Base-by-base conservation (phyloP, 2,888 invertebrate species). In the Catocala fraxini region DNA sequence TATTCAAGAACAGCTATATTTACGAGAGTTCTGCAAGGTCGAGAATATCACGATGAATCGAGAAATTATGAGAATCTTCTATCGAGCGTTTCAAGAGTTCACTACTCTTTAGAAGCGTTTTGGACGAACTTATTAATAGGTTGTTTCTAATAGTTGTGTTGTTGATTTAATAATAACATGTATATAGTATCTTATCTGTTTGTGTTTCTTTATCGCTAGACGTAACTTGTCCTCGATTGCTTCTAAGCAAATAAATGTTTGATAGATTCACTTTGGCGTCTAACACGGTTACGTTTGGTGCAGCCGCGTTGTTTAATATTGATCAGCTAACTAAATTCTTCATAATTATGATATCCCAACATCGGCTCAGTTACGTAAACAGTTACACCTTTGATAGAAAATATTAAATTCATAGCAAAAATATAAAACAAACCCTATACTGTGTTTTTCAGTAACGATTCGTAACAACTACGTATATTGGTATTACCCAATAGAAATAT, bases 1-100 rank as follows among this genome's bases (percentile, higher is more conserved):
- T 73, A 68, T 69, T 74, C 61, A 63, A 65, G 51, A 67, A 61
- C 57, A 15, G 52, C 61, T 51, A 49, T 67, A 74, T 71, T 71
- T 69, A 63, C 33, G 65, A 62, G 15, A 53, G 47, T 54, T 57
- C 42, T 41, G 55, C 70, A 74, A 70, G 71, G 65, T 49, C 67
- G 51, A 64, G 49, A 39, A 56, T 63, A 60, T 57, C 56, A 56
- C 59, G 56, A 69, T 63, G 65, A 56, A 52, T 65, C 52, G 54
- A 65, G 49, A 59, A 63, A 71, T 68, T 63, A 59, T 52, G 51
- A 53, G 6, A 39, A 7, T 25, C 25, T 25, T 25, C 25, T 4
- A 4, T 25, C 25, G 35, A 39, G 35, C 6, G 35, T 39, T 39
- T 39, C 25, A 25, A 25, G 49, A 60, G 58, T 55, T 59, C 62